Conservation (phyloP, 2,113 vertebrate species). For the Vimba vimba region DNA sequence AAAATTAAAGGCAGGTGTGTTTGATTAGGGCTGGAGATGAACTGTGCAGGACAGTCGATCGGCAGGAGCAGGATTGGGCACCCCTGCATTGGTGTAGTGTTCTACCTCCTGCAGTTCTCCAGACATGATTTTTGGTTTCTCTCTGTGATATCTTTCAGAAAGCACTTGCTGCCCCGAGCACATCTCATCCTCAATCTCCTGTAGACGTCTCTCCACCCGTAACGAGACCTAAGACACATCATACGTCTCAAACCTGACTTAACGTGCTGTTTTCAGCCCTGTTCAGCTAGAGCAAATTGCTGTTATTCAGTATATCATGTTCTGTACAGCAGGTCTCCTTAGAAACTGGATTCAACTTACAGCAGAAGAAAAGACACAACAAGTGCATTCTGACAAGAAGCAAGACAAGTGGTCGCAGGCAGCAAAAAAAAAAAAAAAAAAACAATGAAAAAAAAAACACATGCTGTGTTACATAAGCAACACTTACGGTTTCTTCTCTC, state of each 20-base stretch:
- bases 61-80: too few species aligned
- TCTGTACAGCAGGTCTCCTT: neutral
- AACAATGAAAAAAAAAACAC: neutral
- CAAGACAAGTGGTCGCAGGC: neutral
- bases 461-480: neutral
- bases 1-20: too few species aligned
- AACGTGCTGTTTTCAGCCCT: neutral
- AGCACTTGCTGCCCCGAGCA: conserved; percentile 73
- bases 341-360: neutral
- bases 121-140: conserved; percentile 78
- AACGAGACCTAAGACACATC: conserved; percentile 79
- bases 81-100: neutral
- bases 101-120: conserved; percentile 84
- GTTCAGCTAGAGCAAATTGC: neutral
- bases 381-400: neutral
- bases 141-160: conserved; percentile 72
- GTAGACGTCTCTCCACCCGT: conserved; percentile 86
- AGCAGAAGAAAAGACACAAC: neutral
- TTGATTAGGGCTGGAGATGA: too few species aligned
- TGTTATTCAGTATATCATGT: neutral
- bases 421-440: neutral
- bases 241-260: conserved; percentile 39
- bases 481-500: conserved; percentile 84
- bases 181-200: conserved; percentile 88
- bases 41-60: too few species aligned